Conservation (phyloP, 2,888 invertebrate species). For the Eudemis profundana region DNA sequence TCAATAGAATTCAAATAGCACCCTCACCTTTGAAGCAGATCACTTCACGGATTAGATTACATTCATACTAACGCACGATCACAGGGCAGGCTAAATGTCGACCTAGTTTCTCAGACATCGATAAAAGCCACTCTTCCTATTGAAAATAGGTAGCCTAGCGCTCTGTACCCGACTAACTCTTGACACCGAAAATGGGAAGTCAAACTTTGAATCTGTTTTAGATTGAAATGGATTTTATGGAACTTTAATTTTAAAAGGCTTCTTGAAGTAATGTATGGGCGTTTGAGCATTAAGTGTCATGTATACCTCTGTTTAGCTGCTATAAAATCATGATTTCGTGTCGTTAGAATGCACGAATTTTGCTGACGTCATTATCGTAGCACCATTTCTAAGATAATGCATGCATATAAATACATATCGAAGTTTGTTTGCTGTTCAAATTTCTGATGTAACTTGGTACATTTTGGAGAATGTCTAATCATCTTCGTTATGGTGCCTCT, state of each 20-base stretch:
- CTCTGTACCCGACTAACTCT: slow-evolving; percentile 55
- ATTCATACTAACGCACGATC: slow-evolving; percentile 13
- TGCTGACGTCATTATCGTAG: too few relatives aligned
- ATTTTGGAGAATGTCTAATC: too few relatives aligned
- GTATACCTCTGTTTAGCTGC: too few relatives aligned
- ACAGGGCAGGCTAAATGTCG: slow-evolving; percentile 56
- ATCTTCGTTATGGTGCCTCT: too few relatives aligned
- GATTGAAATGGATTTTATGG: slow-evolving; percentile 45
- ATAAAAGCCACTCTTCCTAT: slow-evolving; percentile 66
- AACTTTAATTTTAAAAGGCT: slow-evolving; percentile 36
- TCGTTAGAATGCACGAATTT: too few relatives aligned
- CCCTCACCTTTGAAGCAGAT: not conserved
- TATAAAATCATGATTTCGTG: too few relatives aligned
- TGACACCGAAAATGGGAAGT: slow-evolving; percentile 56
- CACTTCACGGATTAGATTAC: slow-evolving; percentile 9
- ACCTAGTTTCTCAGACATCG: slow-evolving; percentile 67
- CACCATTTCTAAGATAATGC: too few relatives aligned
- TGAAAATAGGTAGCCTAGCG: slow-evolving; percentile 63
- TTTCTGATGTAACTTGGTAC: too few relatives aligned
- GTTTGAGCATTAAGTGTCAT: not conserved
- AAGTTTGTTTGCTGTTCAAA: too few relatives aligned
- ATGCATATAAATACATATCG: too few relatives aligned
- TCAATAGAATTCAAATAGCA: too few relatives aligned
- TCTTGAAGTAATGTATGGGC: slow-evolving; percentile 6
- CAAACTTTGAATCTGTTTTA: slow-evolving; percentile 50